phyloP scores from a whole-genome alignment of 2,888 invertebrate genomes.

The Lochmaea crataegi region DNA sequence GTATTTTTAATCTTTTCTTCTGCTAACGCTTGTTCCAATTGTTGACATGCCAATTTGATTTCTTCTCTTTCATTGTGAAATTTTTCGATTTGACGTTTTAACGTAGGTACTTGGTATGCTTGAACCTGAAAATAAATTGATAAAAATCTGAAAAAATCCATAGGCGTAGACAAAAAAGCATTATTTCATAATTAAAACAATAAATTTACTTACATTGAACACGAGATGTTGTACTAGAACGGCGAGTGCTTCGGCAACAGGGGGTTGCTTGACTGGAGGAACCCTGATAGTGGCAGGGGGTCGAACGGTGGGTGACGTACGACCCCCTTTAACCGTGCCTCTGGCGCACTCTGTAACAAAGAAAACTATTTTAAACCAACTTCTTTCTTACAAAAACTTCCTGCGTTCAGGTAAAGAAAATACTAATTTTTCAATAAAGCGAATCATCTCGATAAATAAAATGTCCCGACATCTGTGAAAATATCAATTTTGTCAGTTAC shows the following conservation, averaged over 20 bases:
- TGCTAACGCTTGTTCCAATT: slow-evolving; percentile 65
- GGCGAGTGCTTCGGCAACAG: slow-evolving; percentile 85
- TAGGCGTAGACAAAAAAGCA: not conserved
- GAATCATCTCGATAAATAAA: slow-evolving; percentile 33
- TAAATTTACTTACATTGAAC: slow-evolving; percentile 72
- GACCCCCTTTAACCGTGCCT: slow-evolving; percentile 63
- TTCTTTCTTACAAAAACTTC: not conserved
- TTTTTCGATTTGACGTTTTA: slow-evolving; percentile 67
- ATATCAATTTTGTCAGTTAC: slow-evolving; percentile 40
- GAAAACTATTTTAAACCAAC: slow-evolving; percentile 31
- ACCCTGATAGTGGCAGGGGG: slow-evolving; percentile 56
- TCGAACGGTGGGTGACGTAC: slow-evolving; percentile 60
- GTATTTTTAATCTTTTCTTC: slow-evolving; percentile 62
- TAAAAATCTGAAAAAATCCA: not conserved
- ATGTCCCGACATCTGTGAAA: slow-evolving; percentile 39
- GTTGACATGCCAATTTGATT: slow-evolving; percentile 61
- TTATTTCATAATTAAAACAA: no score
- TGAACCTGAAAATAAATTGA: slow-evolving; percentile 67
- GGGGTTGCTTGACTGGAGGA: slow-evolving; percentile 62
- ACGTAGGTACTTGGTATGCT: slow-evolving; percentile 70
- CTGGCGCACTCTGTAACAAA: slow-evolving; percentile 65
- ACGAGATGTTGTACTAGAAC: slow-evolving; percentile 88
- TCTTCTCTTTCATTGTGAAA: slow-evolving; percentile 65
- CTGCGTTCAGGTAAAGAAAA: not conserved
- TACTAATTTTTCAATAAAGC: slow-evolving; percentile 20